These are phyloP conservation scores for Lasiommata megera DNA, from an alignment of 2,888 invertebrate genomes.

Conservation along the genomic window DNA sequence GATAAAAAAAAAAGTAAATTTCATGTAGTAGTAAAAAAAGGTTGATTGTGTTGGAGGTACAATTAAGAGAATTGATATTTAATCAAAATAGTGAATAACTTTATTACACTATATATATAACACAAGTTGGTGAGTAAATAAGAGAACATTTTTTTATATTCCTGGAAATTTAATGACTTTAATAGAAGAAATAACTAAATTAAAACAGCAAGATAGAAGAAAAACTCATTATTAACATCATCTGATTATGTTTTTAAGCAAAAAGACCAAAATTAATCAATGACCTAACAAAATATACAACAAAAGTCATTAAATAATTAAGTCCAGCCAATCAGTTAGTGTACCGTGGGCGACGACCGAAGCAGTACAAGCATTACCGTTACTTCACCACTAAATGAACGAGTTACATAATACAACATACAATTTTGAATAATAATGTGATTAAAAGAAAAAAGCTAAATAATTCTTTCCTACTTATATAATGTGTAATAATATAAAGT, in stretches of 20 bases:
- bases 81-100: constrained; percentile 20
- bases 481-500: constrained; percentile 81
- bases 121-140: constrained; percentile 28
- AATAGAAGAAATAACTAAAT: constrained; percentile 81
- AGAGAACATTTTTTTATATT: constrained; percentile 41
- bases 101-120: constrained; percentile 18
- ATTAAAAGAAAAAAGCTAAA: constrained; percentile 79
- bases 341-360: constrained; percentile 62
- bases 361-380: constrained; percentile 60
- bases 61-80: constrained; percentile 14
- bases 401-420: constrained; percentile 77
- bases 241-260: constrained; percentile 71
- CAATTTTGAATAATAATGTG: constrained; percentile 81
- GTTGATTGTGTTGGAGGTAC: not conserved
- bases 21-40: not conserved
- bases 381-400: constrained; percentile 72
- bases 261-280: constrained; percentile 79
- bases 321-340: constrained; percentile 73
- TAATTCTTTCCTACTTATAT: constrained; percentile 81
- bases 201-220: constrained; percentile 80
- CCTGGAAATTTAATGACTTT: constrained; percentile 82
- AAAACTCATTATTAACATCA: constrained; percentile 76
- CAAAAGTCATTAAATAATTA: constrained; percentile 81
- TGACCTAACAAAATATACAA: constrained; percentile 82
- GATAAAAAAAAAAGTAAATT: too few species aligned